These are phyloP conservation scores for Malacoctenus gilli DNA, from an alignment of 2,797 vertebrate genomes.

Conservation along the genomic window DNA sequence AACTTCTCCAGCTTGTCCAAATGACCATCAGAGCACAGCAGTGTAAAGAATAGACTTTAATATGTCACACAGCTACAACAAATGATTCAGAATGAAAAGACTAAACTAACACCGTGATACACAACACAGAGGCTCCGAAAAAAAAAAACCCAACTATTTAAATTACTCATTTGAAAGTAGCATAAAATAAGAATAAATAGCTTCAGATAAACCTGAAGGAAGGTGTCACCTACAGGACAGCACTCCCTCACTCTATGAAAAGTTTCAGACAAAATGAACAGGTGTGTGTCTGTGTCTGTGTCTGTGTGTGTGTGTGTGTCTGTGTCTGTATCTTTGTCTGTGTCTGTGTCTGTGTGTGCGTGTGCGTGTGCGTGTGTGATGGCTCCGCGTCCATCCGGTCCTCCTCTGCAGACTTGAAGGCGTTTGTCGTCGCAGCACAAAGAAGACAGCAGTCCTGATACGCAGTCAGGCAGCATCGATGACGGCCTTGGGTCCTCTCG, in stretches of 20 bases:
- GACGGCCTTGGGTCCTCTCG: constrained; percentile 34
- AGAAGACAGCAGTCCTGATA: constrained; percentile 22
- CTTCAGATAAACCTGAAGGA: constrained; percentile 50
- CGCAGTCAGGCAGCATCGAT: constrained; percentile 34
- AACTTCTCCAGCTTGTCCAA: neutral
- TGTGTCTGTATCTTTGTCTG: neutral
- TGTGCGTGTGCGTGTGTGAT: constrained; percentile 5
- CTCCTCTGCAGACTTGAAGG: too few relatives aligned
- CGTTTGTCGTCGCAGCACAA: constrained; percentile 40
- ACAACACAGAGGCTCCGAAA: constrained; percentile 52
- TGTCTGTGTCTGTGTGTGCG: constrained; percentile 14
- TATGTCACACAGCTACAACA: constrained; percentile 70
- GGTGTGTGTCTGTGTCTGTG: constrained; percentile 1
- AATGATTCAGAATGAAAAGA: constrained; percentile 37
- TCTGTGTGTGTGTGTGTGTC: neutral
- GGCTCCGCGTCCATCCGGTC: constrained; percentile 5
- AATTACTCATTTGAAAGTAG: constrained; percentile 44
- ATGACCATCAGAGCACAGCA: constrained; percentile 34
- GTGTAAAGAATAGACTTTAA: constrained; percentile 65
- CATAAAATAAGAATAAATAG: constrained; percentile 57
- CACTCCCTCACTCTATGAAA: constrained; percentile 34
- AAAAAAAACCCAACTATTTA: constrained; percentile 42
- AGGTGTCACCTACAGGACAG: constrained; percentile 39
- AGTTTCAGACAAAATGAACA: constrained; percentile 27
- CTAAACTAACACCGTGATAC: constrained; percentile 54